Evolutionary conservation across 2,888 invertebrate species (phyloP).

Genomic region (Hydroisotoma schaefferi): DNA sequence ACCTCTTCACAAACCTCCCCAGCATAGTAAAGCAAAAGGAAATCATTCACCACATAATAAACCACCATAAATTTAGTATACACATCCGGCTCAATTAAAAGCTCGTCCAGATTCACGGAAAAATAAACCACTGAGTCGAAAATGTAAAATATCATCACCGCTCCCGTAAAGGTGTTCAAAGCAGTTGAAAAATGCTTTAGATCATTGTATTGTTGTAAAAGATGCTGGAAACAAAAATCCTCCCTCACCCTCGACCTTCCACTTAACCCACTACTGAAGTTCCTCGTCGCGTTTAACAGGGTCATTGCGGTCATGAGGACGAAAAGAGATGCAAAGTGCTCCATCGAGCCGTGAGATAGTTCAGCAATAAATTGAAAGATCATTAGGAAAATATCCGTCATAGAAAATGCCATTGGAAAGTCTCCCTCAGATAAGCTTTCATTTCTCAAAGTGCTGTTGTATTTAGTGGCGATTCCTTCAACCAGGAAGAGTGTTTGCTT

Average conservation of each 20-base stretch:
- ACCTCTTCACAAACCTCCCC: slow-evolving; percentile 1
- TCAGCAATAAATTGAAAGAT: background rate
- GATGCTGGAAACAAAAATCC: background rate
- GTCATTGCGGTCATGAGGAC: background rate
- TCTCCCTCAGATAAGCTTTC: no score
- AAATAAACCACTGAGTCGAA: background rate
- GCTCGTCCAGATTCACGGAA: background rate
- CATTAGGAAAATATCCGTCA: background rate
- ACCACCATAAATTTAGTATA: background rate
- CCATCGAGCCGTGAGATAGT: background rate
- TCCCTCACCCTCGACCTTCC: background rate
- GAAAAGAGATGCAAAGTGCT: background rate
- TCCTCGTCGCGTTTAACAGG: background rate
- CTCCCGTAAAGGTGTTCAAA: background rate
- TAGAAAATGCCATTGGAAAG: no score
- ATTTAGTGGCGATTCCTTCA: no score
- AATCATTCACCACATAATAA: background rate
- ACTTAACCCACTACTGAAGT: background rate
- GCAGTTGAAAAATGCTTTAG: background rate
- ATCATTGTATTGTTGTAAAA: background rate
- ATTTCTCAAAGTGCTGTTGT: no score
- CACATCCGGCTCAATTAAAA: background rate
- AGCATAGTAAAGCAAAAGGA: background rate
- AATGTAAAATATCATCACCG: background rate
- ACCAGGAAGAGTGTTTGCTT: background rate